A percentile compares a stretch with the other conserved stretches of the same genome.
Evolutionary conservation across 2,113 vertebrate species (phyloP).

Genomic region (Agelaius phoeniceus): DNA sequence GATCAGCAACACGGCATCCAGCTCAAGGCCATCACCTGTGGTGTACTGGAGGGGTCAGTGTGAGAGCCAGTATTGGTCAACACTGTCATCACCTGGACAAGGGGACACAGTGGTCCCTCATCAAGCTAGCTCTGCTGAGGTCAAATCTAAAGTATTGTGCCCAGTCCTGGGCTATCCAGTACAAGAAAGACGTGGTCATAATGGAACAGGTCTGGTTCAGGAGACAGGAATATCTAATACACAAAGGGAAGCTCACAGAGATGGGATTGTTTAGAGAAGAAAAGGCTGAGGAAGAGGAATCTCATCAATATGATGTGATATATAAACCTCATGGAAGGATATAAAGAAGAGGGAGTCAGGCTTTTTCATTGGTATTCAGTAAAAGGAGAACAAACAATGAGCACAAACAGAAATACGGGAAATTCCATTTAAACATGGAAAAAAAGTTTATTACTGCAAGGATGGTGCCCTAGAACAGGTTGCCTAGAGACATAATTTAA

Average conservation of each 20-base stretch:
- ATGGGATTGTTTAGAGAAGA: background rate
- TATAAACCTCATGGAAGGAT: background rate
- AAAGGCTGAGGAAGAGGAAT: background rate
- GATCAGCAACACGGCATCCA: background rate
- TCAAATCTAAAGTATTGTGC: background rate
- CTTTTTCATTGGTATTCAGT: background rate
- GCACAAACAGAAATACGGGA: background rate
- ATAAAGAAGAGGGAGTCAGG: background rate
- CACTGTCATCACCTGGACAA: background rate
- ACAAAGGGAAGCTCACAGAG: background rate
- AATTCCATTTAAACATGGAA: background rate
- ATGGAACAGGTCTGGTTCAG: background rate
- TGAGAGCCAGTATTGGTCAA: background rate
- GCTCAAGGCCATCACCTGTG: background rate
- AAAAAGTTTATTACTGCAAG: background rate
- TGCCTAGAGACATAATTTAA: background rate
- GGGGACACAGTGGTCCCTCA: background rate
- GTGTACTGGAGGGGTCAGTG: background rate
- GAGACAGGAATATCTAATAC: background rate
- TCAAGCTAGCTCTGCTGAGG: background rate
- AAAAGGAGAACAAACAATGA: background rate
- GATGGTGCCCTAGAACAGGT: background rate
- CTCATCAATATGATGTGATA: background rate
- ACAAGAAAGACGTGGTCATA: background rate
- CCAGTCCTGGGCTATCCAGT: too few species aligned